These are phyloP conservation scores for Sarcophaga peregrina DNA, from an alignment of 1,140 invertebrate genomes.

Conservation along the genomic window DNA sequence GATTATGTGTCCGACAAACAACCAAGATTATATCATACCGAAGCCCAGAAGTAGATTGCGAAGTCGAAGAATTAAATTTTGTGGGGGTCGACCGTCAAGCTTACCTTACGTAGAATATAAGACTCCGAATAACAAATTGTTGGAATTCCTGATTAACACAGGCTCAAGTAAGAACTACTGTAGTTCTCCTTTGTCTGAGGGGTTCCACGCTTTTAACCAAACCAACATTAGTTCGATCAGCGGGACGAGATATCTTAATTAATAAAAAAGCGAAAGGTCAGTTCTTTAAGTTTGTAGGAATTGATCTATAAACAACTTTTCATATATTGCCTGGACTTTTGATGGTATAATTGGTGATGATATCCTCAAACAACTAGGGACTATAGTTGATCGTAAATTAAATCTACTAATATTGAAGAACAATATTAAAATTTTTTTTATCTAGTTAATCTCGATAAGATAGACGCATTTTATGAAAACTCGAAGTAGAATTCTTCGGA, in stretches of 20 bases:
- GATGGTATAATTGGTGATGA: constrained; percentile 3
- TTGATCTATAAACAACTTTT: background rate
- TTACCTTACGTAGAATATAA: constrained; percentile 9
- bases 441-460: no score
- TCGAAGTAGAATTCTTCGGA: no score
- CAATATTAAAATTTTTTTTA: no score
- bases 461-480: no score
- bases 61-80: background rate
- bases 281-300: background rate
- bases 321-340: background rate
- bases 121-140: background rate
- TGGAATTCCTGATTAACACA: background rate
- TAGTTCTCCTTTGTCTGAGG: background rate
- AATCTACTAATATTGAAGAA: no score
- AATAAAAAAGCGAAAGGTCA: background rate
- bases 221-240: background rate
- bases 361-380: background rate
- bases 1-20: background rate
- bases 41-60: background rate
- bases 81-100: background rate
- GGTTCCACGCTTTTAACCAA: background rate
- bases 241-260: background rate
- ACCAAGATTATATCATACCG: background rate
- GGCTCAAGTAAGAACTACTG: background rate
- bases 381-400: background rate